Percentiles rank a stretch among this genome's conserved stretches.
These are phyloP conservation scores for Thalassaphorura encarpata DNA, from an alignment of 1,140 invertebrate species.

Conservation along the genomic window DNA sequence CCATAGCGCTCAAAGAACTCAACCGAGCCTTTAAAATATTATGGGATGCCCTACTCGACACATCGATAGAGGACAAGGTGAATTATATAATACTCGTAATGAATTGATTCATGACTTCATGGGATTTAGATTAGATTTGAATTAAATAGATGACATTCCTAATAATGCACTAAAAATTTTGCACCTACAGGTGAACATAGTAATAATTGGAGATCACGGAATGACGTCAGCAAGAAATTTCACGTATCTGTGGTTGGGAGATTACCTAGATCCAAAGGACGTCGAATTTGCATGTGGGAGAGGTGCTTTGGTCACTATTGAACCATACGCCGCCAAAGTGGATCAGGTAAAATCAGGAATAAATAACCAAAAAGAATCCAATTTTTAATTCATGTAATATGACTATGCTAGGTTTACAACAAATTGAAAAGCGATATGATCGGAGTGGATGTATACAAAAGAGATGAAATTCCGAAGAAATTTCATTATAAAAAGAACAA, in stretches of 20 bases:
- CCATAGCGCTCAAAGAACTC: constrained; percentile 34
- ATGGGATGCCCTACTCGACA: constrained; percentile 33
- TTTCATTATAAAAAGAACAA: constrained; percentile 36
- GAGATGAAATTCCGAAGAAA: constrained; percentile 36
- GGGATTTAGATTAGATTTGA: background rate
- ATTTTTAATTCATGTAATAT: too few species aligned
- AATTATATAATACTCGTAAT: background rate
- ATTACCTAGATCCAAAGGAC: constrained; percentile 32
- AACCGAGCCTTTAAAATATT: constrained; percentile 34
- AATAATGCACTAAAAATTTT: background rate
- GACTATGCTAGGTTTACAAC: constrained; percentile 37
- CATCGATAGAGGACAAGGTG: constrained; percentile 27
- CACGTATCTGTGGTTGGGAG: constrained; percentile 34
- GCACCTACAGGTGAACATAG: constrained; percentile 36
- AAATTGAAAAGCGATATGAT: constrained; percentile 31
- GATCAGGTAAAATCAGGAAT: too few species aligned
- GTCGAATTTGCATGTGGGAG: constrained; percentile 34
- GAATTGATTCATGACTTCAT: background rate
- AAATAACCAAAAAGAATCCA: too few species aligned
- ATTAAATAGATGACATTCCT: background rate
- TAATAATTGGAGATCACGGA: constrained; percentile 43
- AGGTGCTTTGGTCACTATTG: constrained; percentile 36
- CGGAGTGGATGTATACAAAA: constrained; percentile 35
- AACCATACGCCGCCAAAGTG: constrained; percentile 18
- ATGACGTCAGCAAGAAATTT: constrained; percentile 37